Evolutionary conservation across 1,140 invertebrate genomes (phyloP).

Genomic region (Apocrypta bakeri): DNA sequence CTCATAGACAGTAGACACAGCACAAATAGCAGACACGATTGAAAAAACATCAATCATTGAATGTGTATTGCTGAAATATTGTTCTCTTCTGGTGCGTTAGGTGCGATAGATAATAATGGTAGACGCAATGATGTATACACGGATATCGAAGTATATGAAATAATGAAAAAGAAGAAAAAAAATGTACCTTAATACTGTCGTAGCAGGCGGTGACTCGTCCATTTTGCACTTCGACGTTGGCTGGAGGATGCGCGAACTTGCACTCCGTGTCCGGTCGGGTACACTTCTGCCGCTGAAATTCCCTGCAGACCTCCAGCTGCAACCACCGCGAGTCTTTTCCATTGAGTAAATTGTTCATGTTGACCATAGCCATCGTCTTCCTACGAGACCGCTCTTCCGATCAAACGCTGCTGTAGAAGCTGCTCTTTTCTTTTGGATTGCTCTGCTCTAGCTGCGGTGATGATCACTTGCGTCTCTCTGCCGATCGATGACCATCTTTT

Average conservation of each 20-base stretch:
- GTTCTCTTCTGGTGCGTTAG: no score
- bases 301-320: constrained; percentile 99
- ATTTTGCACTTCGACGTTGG: constrained; percentile 99
- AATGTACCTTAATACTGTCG: constrained; percentile 99
- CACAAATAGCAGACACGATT: no score
- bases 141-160: no score
- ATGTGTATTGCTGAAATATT: no score
- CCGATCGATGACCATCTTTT: constrained; percentile 30
- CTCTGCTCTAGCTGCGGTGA: background rate
- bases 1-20: no score
- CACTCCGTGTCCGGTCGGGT: constrained; percentile 98
- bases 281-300: constrained; percentile 99
- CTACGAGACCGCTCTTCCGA: constrained; percentile 34
- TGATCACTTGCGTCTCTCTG: constrained; percentile 33
- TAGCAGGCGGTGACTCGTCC: constrained; percentile 99
- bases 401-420: background rate
- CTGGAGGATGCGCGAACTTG: constrained; percentile 99
- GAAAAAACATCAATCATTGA: no score
- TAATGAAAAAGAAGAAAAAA: background rate
- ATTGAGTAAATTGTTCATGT: constrained; percentile 97
- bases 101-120: no score
- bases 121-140: no score
- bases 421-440: background rate
- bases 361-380: constrained; percentile 90
- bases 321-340: constrained; percentile 99